phyloP scores from a whole-genome alignment of 2,113 vertebrate species.

The Trogon surrucura region DNA sequence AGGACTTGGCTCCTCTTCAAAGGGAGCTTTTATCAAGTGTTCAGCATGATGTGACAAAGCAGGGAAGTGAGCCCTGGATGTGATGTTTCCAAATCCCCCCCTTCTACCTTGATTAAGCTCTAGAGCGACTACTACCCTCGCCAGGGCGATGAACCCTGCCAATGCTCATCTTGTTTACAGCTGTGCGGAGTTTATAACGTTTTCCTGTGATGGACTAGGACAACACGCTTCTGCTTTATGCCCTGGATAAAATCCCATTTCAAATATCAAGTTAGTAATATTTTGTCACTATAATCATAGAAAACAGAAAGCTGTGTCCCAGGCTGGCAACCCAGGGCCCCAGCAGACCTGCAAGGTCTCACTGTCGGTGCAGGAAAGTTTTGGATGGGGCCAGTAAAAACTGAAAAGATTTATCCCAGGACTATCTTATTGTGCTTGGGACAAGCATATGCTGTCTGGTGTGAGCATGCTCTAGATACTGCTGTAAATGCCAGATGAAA shows the following conservation, averaged over 20 bases:
- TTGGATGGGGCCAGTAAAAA: neutral
- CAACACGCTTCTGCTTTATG: neutral
- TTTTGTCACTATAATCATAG: neutral
- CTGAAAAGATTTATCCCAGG: neutral
- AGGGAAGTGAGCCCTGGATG: conserved; percentile 38
- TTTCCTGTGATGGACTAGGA: neutral
- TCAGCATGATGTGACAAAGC: conserved; percentile 47
- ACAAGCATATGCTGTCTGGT: neutral
- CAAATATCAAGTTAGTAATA: neutral
- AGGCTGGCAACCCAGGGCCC: neutral
- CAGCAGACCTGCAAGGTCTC: neutral
- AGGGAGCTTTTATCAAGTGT: conserved; percentile 44
- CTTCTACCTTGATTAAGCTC: conserved; percentile 34
- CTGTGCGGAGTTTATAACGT: neutral
- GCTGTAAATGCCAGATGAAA: neutral
- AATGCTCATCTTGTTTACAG: neutral
- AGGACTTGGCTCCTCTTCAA: conserved; percentile 58
- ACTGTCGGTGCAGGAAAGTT: neutral
- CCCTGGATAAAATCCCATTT: neutral
- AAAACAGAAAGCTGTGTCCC: neutral
- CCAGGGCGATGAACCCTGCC: neutral
- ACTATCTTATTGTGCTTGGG: neutral
- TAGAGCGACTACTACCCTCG: neutral
- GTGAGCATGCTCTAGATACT: fast-evolving
- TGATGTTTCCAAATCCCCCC: neutral